These are phyloP conservation scores for Manduca sexta DNA, from an alignment of 1,140 invertebrate species.

Conservation along the genomic window DNA sequence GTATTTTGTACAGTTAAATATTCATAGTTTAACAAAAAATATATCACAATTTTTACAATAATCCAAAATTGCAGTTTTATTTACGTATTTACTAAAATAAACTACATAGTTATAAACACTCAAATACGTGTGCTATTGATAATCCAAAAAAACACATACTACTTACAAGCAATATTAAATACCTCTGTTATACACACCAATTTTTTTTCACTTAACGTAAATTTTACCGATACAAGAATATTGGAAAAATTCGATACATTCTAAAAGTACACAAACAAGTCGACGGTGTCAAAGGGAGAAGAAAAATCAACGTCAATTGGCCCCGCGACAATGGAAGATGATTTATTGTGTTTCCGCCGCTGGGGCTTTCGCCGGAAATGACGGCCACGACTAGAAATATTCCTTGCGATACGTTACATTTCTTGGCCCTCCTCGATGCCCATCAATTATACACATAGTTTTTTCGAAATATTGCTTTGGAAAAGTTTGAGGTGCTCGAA, in stretches of 20 bases:
- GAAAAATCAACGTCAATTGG: constrained; percentile 54
- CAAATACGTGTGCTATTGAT: background rate
- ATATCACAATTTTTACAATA: constrained; percentile 71
- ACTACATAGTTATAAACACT: background rate
- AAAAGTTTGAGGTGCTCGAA: too few species aligned
- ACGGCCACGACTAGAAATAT: constrained; percentile 28
- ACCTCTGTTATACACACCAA: too few species aligned
- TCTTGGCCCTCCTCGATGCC: too few species aligned
- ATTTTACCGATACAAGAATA: background rate
- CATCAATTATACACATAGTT: too few species aligned
- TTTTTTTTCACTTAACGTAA: too few species aligned
- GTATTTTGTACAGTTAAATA: constrained; percentile 73
- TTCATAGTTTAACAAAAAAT: constrained; percentile 72
- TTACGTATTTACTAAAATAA: constrained; percentile 11
- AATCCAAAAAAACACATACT: background rate
- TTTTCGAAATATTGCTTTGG: too few species aligned
- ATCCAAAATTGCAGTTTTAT: constrained; percentile 42
- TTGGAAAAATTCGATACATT: background rate
- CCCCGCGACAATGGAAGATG: constrained; percentile 39
- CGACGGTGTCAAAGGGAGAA: constrained; percentile 8
- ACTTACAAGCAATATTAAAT: too few species aligned
- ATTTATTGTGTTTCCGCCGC: constrained; percentile 49
- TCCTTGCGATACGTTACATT: constrained; percentile 23
- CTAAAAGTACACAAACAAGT: background rate
- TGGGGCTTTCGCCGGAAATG: constrained; percentile 19